Conservation (phyloP, 2,113 vertebrate species). For the Nicator chloris region DNA sequence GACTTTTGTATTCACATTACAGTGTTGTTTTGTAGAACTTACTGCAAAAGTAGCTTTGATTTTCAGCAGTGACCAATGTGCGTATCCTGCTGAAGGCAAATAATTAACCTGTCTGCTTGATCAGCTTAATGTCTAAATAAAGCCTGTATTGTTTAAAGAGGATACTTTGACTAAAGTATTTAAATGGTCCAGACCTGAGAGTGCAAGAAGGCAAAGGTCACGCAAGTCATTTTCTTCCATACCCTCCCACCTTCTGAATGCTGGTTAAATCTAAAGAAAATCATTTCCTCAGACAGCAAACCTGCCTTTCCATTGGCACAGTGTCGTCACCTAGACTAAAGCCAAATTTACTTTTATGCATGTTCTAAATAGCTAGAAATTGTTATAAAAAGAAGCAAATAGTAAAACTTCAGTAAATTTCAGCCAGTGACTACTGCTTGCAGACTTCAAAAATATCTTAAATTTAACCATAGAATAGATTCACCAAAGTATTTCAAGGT, state of each 20-base stretch:
- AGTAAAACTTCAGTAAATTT: background rate
- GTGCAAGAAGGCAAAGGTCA: constrained; percentile 43
- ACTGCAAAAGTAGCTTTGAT: background rate
- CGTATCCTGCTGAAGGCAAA: background rate
- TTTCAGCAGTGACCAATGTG: background rate
- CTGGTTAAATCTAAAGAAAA: background rate
- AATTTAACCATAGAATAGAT: background rate
- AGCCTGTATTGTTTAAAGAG: constrained; percentile 41
- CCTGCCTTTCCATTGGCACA: background rate
- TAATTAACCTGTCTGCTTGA: constrained; percentile 16
- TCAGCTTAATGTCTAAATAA: constrained; percentile 52
- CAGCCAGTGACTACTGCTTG: background rate
- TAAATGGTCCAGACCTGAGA: background rate
- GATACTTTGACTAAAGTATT: constrained; percentile 17
- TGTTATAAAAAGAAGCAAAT: background rate
- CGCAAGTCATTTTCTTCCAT: background rate
- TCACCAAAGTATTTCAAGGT: background rate
- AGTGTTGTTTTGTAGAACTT: background rate
- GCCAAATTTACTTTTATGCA: background rate
- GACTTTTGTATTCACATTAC: background rate
- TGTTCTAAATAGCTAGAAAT: background rate
- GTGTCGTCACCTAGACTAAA: background rate
- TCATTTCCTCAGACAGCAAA: background rate
- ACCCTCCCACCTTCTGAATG: background rate
- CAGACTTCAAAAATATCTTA: background rate